phyloP scores from a whole-genome alignment of 2,888 invertebrate species.

The Platycheirus rosarum region DNA sequence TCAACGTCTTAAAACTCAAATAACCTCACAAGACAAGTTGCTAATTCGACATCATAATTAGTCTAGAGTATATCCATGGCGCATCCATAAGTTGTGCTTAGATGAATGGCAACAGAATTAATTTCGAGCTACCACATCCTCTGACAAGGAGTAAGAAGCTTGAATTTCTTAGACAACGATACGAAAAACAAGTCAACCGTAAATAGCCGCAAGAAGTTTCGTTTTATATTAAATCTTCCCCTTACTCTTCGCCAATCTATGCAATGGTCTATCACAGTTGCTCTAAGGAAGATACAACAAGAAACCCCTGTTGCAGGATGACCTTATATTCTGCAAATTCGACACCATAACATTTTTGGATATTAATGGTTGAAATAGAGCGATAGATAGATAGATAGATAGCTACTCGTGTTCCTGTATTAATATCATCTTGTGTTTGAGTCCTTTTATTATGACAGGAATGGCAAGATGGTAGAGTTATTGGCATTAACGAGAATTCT shows the following conservation, averaged over 20 bases:
- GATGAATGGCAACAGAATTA: too few species aligned
- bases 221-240: too few species aligned
- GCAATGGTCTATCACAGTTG: too few species aligned
- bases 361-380: constrained; percentile 38
- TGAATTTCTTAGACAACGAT: constrained; percentile 12
- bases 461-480: constrained; percentile 17
- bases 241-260: too few species aligned
- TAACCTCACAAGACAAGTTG: too few species aligned
- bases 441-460: constrained; percentile 6
- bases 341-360: constrained; percentile 62
- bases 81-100: too few species aligned
- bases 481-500: constrained; percentile 59
- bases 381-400: background rate
- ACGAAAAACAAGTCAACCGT: constrained; percentile 21
- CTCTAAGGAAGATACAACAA: background rate
- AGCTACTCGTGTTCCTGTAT: too few species aligned
- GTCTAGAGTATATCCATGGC: too few species aligned
- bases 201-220: background rate
- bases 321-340: constrained; percentile 48
- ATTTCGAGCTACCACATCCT: constrained; percentile 14
- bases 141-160: background rate
- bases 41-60: too few species aligned
- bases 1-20: too few species aligned
- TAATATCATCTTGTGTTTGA: constrained; percentile 9
- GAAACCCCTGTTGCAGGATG: constrained; percentile 25